Conservation (phyloP, 2,113 vertebrate genomes). For the Toxotes jaculatrix region DNA sequence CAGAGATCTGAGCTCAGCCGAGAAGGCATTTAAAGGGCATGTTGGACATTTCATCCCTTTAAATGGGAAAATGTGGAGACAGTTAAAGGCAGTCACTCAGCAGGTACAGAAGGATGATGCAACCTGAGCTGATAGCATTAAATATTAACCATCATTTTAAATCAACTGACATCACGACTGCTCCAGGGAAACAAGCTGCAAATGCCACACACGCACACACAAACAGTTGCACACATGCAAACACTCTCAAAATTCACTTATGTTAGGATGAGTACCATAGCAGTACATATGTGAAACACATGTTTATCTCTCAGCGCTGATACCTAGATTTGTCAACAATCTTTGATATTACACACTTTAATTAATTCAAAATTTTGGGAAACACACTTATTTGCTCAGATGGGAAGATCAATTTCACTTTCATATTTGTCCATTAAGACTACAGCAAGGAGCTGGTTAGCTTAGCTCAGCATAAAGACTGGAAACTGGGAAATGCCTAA, state of each 20-base stretch:
- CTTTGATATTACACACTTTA: too few species aligned
- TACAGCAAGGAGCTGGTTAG: neutral
- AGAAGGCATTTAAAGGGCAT: constrained; percentile 42
- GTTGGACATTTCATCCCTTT: constrained; percentile 35
- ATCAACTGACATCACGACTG: constrained; percentile 43
- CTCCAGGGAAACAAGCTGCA: constrained; percentile 33
- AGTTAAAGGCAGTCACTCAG: constrained; percentile 45
- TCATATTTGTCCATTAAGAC: neutral
- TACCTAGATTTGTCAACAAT: neutral
- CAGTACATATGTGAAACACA: neutral
- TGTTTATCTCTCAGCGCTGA: neutral
- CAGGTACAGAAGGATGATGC: constrained; percentile 43
- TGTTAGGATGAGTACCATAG: neutral
- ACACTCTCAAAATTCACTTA: constrained; percentile 1
- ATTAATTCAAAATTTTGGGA: neutral
- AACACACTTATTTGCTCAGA: neutral
- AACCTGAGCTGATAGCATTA: constrained; percentile 56
- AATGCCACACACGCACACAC: constrained; percentile 43
- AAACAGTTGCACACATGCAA: neutral
- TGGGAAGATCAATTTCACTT: neutral
- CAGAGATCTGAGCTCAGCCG: constrained; percentile 4
- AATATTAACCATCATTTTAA: constrained; percentile 64
- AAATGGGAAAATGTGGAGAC: constrained; percentile 37
- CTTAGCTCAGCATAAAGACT: neutral
- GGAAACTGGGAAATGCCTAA: neutral